phyloP scores from a whole-genome alignment of 2,888 invertebrate species.

The Auanema freiburgensis region DNA sequence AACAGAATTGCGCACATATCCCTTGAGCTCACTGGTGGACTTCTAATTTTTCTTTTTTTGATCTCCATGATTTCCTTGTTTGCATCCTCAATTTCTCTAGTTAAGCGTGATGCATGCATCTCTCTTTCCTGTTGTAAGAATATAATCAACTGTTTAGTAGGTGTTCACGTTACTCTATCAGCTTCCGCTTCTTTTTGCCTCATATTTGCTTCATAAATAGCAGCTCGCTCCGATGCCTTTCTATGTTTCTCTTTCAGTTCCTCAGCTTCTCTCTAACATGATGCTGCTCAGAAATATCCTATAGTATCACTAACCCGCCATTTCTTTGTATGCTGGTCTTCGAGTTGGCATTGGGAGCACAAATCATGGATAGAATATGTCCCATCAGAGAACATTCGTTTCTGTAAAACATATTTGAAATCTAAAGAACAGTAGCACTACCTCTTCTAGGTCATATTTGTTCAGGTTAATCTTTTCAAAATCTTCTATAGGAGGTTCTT shows the following conservation, averaged over 20 bases:
- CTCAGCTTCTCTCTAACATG: slow-evolving; percentile 10
- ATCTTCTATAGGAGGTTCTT: no score
- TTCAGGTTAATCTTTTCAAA: no score
- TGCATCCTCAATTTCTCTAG: slow-evolving; percentile 30
- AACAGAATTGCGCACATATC: background rate
- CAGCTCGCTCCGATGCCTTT: slow-evolving; percentile 32
- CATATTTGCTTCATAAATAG: slow-evolving; percentile 26
- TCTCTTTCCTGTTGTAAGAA: background rate
- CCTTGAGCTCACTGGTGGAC: slow-evolving; percentile 24
- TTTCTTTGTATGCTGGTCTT: slow-evolving; percentile 39
- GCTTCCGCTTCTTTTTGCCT: slow-evolving; percentile 26
- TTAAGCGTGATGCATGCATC: background rate
- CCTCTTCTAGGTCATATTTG: no score
- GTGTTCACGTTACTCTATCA: slow-evolving; percentile 6
- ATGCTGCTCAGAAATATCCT: background rate
- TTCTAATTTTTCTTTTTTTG: slow-evolving; percentile 28
- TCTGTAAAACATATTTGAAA: no score
- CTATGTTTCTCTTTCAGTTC: slow-evolving; percentile 29
- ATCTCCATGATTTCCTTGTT: slow-evolving; percentile 42
- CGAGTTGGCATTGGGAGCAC: slow-evolving; percentile 46
- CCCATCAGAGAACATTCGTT: slow-evolving; percentile 7
- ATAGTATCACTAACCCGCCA: slow-evolving; percentile 16
- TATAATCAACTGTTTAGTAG: background rate
- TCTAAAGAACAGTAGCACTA: no score
- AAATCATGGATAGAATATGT: slow-evolving; percentile 35